Evolutionary conservation across 2,888 invertebrate genomes (phyloP), one percentile per base, ranked within the genome.

Genomic region (Lasiommata megera): DNA sequence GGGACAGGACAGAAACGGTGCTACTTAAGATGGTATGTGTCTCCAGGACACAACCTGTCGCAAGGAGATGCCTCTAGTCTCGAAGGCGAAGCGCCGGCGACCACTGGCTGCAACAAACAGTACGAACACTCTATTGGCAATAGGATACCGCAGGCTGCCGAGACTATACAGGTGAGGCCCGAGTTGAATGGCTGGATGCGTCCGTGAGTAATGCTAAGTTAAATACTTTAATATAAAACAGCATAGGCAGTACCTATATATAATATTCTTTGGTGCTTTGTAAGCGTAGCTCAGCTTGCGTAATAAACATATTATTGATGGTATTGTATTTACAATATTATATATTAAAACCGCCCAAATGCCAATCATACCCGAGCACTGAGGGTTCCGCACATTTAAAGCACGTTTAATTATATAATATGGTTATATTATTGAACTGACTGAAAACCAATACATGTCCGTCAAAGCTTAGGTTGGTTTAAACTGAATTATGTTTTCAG

Each of bases 1-100:
- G 71, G 71, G 68, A 71, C 67, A 72, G 61, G 65, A 68, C 68
- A 72, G 82, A 81, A 80, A 75, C 83, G 81, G 80, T 76, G 85
- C 88, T 86, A 86, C 84, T 88, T 79, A 88, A 74, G 80, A 77
- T 86, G 84, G 84, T 90, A 76, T 88, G 87, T 90, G 88, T 85
- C 86, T 88, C 77, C 94, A 96, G 97, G 96, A 93, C 96, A 97
- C 94, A 96, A 96, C 93, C 92, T 96, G 93, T 96, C 96, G 84
- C 96, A 96, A 91, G 95, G 93, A 80, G 96, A 96, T 88, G 96
- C 95, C 75, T 96, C 95, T 92, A 96, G 96, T 84, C 93, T 95
- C 74, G 95, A 95, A 75, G 94, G 93, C 71, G 95, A 95, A 80
- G 93, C 94, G 67, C 95, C 95, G 76, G 94, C 94, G 67, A 94